Base-by-base conservation (phyloP, 2,888 invertebrate species). In the Mythimna loreyi region DNA sequence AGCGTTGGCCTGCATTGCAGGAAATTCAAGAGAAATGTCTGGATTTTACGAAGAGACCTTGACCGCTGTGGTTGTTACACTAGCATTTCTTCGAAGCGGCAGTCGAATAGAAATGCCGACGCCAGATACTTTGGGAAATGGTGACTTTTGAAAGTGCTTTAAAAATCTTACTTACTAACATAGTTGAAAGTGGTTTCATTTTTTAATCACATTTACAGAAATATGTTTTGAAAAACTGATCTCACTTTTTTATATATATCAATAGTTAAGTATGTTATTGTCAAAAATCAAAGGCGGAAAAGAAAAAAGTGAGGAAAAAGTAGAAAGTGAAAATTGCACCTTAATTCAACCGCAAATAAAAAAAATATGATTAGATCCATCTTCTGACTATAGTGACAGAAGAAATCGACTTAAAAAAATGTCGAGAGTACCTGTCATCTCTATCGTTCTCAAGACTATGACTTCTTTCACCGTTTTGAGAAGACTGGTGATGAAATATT, bases 11-110 rank as follows among this genome's bases (percentile, higher is more conserved):
- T 49, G 30, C 21, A 50, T 36, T 75, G 23, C 49, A 67, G 55
- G n/a, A 70, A 66, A 66, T 43, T 56, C 28, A 11, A 43, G 25
- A 50, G 11, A 28, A 75, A 52, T 69, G n/a, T 52, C 56, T n/a
- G n/a, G 16, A 45, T 11, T 74, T 53, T 63, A 45, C 30, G 53
- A 43, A n/a, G 47, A 8, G 43, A 52, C 74, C 75, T 69, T 74
- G 70, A 50, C 50, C 50, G 3, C 23, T 36, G n/a, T 50, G 7
- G 45, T 71, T 67, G 28, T 36, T n/a, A 45, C n/a, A n/a, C n/a
- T n/a, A 50, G 33, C 33, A 69, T 53, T 52, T 56, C 43, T 56
- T 56, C 13, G 55, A 28, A 50, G 7, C 11, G 36, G 11, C 21
- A 53, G 28, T 71, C n/a, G n/a, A n/a, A 75, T 36, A 28, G 55